Evolutionary conservation across 2,113 vertebrate species (phyloP), one percentile per base, ranked within the genome.

Genomic region (Motacilla tschutschensis): DNA sequence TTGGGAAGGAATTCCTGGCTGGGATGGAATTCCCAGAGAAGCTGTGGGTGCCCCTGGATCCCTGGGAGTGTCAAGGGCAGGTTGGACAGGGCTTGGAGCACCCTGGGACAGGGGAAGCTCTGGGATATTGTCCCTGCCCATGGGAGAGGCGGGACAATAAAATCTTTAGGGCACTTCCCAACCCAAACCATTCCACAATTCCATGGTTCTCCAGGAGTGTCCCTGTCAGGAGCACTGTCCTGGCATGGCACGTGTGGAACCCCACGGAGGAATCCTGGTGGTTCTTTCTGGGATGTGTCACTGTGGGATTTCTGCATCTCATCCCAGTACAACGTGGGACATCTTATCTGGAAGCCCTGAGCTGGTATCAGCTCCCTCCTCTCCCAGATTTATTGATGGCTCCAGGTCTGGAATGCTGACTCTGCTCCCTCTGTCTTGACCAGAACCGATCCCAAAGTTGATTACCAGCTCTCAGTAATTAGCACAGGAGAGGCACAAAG

Each of bases 191-290:
- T 21, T 17, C 17, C 51, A 26, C 7, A 31, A 22, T 28, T 57
- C 73, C 48, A 22, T 4, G 19, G 5, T 21, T 53, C 10, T 12
- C 21, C 5, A 3, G 26, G 55, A 0, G 12, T 24, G 28, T 55
- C 41, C 14, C 17, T 14, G 5, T 6, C 26, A 86, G 24, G 29
- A 79, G 15, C 29, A 5, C 14, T 57, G 7, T 41, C 31, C 36
- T 65, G 83, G 17, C 38, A 2, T 0, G 8, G 8, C n/a, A 2
- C 0, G 0, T 5, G 24, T 1, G 0, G 12, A 6, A n/a, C 8
- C 26, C n/a, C n/a, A 3, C 2, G 0, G 0, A 14, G 10, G 4
- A 0, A 1, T 19, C 35, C 60, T 7, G 35, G 20, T 0, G 0
- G 2, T 28, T 48, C 21, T 15, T 14, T 29, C 17, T 47, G 33